phyloP scores from a whole-genome alignment of 2,888 invertebrate species.

The Diloba caeruleocephala region DNA sequence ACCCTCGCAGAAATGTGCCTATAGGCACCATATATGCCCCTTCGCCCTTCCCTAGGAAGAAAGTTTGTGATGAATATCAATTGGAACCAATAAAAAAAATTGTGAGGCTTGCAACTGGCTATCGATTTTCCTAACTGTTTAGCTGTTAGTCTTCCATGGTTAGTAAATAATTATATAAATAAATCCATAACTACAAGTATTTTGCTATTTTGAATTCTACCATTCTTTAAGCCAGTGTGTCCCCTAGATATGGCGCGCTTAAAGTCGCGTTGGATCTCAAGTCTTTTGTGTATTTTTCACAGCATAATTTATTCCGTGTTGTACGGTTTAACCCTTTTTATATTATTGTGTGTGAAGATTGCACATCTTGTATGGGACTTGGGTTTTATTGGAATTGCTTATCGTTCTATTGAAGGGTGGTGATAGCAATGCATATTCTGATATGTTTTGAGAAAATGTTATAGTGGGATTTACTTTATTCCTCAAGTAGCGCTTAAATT shows the following conservation, averaged over 20 bases:
- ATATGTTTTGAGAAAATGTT: background rate
- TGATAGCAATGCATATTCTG: slow-evolving; percentile 4
- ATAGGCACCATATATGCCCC: too few species aligned
- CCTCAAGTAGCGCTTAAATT: too few species aligned
- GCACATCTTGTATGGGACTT: slow-evolving; percentile 30
- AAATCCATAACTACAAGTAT: too few species aligned
- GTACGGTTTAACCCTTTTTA: slow-evolving; percentile 54
- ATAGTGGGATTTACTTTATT: slow-evolving; percentile 1
- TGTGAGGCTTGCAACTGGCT: too few species aligned
- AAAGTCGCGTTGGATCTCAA: slow-evolving; percentile 44
- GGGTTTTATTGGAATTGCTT: slow-evolving; percentile 25
- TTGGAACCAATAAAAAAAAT: too few species aligned
- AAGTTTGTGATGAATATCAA: too few species aligned
- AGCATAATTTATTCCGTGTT: slow-evolving; percentile 61
- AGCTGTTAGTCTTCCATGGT: too few species aligned
- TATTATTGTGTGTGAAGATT: slow-evolving; percentile 40
- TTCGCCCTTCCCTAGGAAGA: too few species aligned
- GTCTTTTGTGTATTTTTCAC: slow-evolving; percentile 58
- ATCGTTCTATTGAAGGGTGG: slow-evolving; percentile 15
- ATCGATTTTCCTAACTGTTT: too few species aligned
- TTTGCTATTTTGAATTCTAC: too few species aligned
- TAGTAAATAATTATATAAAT: too few species aligned
- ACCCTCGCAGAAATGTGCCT: too few species aligned
- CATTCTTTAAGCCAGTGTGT: slow-evolving; percentile 17
- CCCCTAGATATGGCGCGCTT: slow-evolving; percentile 45